These are phyloP conservation scores for Chaetoderma sp. DNA, from an alignment of 2,888 invertebrate species.

Conservation along the genomic window DNA sequence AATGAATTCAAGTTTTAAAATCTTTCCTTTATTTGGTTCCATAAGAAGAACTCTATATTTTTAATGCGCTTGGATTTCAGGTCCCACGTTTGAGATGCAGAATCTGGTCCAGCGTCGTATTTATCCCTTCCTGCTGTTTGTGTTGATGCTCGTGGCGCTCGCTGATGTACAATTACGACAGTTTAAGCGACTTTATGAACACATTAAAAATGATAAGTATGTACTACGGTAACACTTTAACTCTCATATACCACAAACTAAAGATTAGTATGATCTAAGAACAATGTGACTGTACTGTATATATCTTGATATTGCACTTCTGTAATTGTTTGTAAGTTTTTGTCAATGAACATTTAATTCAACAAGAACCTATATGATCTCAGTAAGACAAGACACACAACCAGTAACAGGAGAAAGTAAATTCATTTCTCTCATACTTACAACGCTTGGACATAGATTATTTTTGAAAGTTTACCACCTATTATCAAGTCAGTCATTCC, in stretches of 20 bases:
- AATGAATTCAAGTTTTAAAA: too few species aligned
- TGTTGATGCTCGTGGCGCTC: conserved; percentile 78
- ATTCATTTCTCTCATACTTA: too few species aligned
- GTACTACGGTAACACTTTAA: conserved; percentile 38
- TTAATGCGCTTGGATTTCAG: too few species aligned
- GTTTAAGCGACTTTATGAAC: conserved; percentile 93
- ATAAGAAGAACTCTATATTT: too few species aligned
- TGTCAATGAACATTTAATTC: background rate
- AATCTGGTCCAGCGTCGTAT: conserved; percentile 86
- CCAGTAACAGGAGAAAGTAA: background rate
- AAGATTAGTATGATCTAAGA: too few species aligned
- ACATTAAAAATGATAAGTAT: conserved; percentile 98
- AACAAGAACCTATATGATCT: too few species aligned
- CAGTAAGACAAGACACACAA: background rate
- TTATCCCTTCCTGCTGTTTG: conserved; percentile 88
- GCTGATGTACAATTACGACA: conserved; percentile 90
- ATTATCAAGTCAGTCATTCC: too few species aligned
- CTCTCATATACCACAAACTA: background rate
- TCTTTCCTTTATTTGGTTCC: too few species aligned
- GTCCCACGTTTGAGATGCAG: conserved; percentile 71
- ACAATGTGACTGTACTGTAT: too few species aligned
- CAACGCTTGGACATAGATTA: too few species aligned
- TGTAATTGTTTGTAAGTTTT: background rate
- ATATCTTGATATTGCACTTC: too few species aligned
- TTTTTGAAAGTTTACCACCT: too few species aligned